A percentile compares a stretch with the other conserved stretches of the same genome.
phyloP scores from a whole-genome alignment of 2,797 vertebrate genomes.

The Propithecus deckenii region DNA sequence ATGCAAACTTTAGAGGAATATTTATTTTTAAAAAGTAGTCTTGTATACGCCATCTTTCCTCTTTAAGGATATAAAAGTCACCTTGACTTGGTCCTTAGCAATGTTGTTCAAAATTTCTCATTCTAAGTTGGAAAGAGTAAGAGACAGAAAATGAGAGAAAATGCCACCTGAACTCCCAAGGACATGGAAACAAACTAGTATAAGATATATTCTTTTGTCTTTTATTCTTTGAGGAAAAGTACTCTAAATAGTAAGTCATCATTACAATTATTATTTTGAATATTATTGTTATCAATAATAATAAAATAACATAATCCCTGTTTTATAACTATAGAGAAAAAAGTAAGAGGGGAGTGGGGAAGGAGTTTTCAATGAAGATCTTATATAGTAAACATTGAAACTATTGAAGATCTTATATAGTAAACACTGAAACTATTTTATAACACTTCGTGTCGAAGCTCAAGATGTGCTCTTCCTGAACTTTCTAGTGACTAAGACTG shows the following conservation, averaged over 20 bases:
- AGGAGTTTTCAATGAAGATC: not conserved
- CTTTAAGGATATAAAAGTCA: not conserved
- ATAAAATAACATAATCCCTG: not conserved
- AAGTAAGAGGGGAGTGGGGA: not conserved
- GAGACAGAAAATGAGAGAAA: not conserved
- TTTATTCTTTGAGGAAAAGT: not conserved
- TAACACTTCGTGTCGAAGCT: not conserved
- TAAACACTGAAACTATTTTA: not conserved
- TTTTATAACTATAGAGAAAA: not conserved
- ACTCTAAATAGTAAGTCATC: not conserved
- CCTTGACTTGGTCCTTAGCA: not conserved
- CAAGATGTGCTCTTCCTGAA: not conserved
- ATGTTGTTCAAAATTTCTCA: not conserved
- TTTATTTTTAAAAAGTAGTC: not conserved
- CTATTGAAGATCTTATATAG: not conserved
- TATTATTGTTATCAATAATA: not conserved
- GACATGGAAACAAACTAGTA: not conserved
- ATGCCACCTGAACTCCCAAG: not conserved
- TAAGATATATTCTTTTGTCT: not conserved
- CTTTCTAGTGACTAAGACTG: not conserved
- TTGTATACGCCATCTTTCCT: not conserved
- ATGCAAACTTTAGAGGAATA: not conserved
- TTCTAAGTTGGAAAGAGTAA: not conserved
- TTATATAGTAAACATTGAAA: not conserved
- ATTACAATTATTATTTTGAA: conserved; percentile 16